Conservation (phyloP, 2,888 invertebrate genomes). For the Sarcophaga caerulescens region DNA sequence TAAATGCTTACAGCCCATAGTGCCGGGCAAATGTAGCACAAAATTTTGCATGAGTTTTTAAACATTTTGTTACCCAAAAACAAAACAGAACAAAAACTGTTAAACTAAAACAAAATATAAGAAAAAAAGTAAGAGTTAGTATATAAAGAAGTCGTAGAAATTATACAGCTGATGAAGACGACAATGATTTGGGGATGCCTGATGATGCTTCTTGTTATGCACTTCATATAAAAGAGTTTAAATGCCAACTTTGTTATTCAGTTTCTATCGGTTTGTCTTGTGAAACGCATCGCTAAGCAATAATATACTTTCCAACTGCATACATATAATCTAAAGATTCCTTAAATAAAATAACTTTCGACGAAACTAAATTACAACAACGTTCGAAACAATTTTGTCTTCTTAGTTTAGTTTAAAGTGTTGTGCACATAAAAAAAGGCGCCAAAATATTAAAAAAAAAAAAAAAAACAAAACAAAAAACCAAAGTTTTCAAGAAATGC, state of each 20-base stretch:
- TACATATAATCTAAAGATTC: conserved; percentile 8
- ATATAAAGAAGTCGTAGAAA: conserved; percentile 38
- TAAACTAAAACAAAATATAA: neutral
- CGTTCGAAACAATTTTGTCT: neutral
- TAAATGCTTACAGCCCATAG: conserved; percentile 19
- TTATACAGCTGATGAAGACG: conserved; percentile 45
- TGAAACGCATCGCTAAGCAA: conserved; percentile 53
- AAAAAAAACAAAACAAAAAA: neutral
- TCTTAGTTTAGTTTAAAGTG: conserved; percentile 3
- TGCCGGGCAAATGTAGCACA: conserved; percentile 17
- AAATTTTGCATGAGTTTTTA: conserved; percentile 34
- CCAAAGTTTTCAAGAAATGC: neutral
- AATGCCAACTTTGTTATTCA: conserved; percentile 55
- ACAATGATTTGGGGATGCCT: neutral
- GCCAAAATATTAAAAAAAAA: conserved; percentile 6
- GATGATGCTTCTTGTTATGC: conserved; percentile 16
- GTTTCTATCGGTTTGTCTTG: conserved; percentile 57
- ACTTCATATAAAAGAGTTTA: conserved; percentile 62
- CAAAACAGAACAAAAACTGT: conserved; percentile 14
- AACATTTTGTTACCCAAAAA: conserved; percentile 37
- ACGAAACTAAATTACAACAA: too few relatives aligned
- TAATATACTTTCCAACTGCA: neutral
- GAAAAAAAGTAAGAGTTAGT: neutral
- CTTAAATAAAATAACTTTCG: neutral
- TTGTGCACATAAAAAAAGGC: conserved; percentile 2